Evolutionary conservation across 2,888 invertebrate species (phyloP).

Genomic region (Sycophila texana): DNA sequence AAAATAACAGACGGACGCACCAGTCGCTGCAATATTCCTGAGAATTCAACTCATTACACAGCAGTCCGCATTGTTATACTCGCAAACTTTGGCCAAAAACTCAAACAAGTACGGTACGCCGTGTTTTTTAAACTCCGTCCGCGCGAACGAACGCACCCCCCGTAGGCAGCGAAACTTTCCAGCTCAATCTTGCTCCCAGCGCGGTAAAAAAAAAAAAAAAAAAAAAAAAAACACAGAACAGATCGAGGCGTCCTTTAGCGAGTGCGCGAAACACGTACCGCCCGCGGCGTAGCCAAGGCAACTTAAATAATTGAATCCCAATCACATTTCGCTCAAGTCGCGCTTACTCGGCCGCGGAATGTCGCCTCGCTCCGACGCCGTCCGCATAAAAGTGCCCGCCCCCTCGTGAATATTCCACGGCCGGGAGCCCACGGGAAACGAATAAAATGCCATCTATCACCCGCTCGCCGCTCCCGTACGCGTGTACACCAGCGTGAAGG

Average conservation of each 20-base stretch:
- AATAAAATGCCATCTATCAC: not conserved
- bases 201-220: not conserved
- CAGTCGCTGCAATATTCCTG: too few relatives aligned
- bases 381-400: not conserved
- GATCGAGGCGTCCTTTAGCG: not conserved
- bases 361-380: not conserved
- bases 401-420: slow-evolving; percentile 14
- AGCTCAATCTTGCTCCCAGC: not conserved
- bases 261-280: not conserved
- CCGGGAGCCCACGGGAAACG: not conserved
- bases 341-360: not conserved
- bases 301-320: slow-evolving; percentile 44
- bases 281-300: not conserved
- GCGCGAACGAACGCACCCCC: too few relatives aligned
- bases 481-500: not conserved
- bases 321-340: slow-evolving; percentile 33
- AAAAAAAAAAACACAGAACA: too few relatives aligned
- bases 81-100: too few relatives aligned
- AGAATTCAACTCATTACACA: too few relatives aligned
- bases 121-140: too few relatives aligned
- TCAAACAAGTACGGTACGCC: too few relatives aligned
- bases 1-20: too few relatives aligned
- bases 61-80: too few relatives aligned
- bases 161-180: not conserved
- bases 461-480: not conserved